phyloP scores from a whole-genome alignment of 2,888 invertebrate genomes.

The Ormyrus rosae region DNA sequence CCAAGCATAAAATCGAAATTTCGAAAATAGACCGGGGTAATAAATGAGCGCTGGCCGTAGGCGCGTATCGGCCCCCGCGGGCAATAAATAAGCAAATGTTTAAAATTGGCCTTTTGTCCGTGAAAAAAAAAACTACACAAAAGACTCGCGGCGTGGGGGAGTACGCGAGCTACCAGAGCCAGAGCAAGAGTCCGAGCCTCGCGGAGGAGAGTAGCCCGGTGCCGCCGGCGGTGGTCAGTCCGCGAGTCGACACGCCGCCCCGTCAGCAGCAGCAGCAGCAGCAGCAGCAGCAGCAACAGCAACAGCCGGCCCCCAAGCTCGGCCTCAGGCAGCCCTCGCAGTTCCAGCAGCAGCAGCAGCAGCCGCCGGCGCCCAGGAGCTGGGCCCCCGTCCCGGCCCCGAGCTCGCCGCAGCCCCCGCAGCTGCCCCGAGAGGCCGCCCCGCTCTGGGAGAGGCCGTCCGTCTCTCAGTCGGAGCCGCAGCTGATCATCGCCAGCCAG shows the following conservation, averaged over 20 bases:
- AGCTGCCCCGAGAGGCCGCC: not conserved
- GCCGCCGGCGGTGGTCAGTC: not conserved
- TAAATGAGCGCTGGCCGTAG: no score
- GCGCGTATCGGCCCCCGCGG: no score
- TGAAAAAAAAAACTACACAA: not conserved
- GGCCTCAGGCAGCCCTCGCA: slow-evolving; percentile 65
- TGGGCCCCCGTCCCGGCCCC: slow-evolving; percentile 77
- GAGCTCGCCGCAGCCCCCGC: slow-evolving; percentile 63
- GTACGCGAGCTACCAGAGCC: slow-evolving; percentile 49
- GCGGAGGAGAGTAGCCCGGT: slow-evolving; percentile 51
- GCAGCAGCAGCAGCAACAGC: slow-evolving; percentile 52
- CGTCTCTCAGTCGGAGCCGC: not conserved
- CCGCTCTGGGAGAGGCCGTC: no score
- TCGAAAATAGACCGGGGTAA: no score
- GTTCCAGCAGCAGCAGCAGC: not conserved
- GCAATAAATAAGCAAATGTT: no score
- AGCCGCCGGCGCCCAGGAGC: slow-evolving; percentile 61
- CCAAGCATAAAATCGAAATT: no score
- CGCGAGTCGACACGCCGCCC: no score
- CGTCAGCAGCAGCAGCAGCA: slow-evolving; percentile 49
- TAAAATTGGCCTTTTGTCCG: no score
- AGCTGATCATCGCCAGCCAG: not conserved
- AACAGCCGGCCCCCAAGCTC: slow-evolving; percentile 64
- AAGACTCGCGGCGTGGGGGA: slow-evolving; percentile 71
- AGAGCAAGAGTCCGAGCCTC: slow-evolving; percentile 67